These are phyloP conservation scores for Cerastoderma edule DNA, from an alignment of 2,888 invertebrate species.

Conservation along the genomic window DNA sequence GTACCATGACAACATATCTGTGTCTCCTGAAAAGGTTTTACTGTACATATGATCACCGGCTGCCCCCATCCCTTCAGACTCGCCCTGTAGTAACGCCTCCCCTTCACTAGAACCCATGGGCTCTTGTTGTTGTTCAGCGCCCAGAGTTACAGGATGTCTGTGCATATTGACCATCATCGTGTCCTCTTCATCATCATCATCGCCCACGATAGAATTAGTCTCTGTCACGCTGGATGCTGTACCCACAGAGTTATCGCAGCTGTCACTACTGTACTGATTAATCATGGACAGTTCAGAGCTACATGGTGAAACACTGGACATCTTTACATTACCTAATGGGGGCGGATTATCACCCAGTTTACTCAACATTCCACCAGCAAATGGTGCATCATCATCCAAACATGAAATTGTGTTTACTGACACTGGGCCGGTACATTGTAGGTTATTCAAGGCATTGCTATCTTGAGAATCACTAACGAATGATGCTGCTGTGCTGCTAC, in stretches of 20 bases:
- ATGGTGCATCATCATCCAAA: background rate
- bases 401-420: too few relatives aligned
- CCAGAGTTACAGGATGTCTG: background rate
- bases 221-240: slow-evolving; percentile 38
- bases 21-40: slow-evolving; percentile 36
- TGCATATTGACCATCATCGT: background rate
- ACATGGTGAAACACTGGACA: background rate
- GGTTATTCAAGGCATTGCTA: too few relatives aligned
- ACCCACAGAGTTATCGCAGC: slow-evolving; percentile 36
- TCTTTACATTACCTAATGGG: background rate
- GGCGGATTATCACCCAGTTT: slow-evolving; percentile 1
- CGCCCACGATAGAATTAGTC: slow-evolving; percentile 32
- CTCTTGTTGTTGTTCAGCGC: background rate
- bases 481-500: background rate
- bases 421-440: too few relatives aligned
- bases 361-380: slow-evolving; percentile 10
- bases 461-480: too few relatives aligned
- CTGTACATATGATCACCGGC: slow-evolving; percentile 37
- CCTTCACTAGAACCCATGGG: background rate
- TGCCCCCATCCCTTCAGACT: background rate
- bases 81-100: background rate
- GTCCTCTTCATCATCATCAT: slow-evolving; percentile 34
- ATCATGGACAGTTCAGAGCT: slow-evolving; percentile 13
- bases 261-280: slow-evolving; percentile 32
- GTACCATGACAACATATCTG: slow-evolving; percentile 48